phyloP scores from a whole-genome alignment of 2,113 vertebrate species.

The Montifringilla adamsi region DNA sequence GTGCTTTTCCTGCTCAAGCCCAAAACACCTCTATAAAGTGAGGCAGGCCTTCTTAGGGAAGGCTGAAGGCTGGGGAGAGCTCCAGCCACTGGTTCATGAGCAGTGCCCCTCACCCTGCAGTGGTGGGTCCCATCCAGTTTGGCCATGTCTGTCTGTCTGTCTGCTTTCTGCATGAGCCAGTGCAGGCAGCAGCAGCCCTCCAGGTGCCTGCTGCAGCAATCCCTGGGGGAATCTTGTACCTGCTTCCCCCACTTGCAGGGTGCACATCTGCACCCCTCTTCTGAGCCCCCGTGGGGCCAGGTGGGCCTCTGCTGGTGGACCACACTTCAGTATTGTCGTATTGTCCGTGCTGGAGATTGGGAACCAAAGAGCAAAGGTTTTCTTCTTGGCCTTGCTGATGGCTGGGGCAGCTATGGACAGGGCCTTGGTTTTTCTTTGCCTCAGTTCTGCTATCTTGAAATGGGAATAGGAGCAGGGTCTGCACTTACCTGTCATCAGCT shows the following conservation, averaged over 20 bases:
- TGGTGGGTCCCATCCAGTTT: accelerated
- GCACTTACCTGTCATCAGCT: neutral
- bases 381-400: neutral
- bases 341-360: accelerated
- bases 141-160: neutral
- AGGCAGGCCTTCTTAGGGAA: neutral
- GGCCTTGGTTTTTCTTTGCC: neutral
- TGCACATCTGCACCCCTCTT: neutral
- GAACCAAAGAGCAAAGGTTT: neutral
- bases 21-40: neutral
- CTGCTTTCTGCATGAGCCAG: neutral
- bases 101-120: too few species aligned
- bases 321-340: accelerated
- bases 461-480: neutral
- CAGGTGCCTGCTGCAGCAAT: neutral
- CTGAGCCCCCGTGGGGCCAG: neutral
- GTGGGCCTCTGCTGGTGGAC: neutral
- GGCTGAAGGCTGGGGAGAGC: neutral
- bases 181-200: neutral
- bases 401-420: neutral
- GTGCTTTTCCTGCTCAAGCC: neutral
- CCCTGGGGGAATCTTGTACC: neutral
- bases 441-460: neutral
- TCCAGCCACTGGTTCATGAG: accelerated
- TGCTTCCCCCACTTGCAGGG: accelerated